These are phyloP conservation scores for Synanthedon vespiformis DNA, from an alignment of 2,888 invertebrate genomes.

Conservation along the genomic window DNA sequence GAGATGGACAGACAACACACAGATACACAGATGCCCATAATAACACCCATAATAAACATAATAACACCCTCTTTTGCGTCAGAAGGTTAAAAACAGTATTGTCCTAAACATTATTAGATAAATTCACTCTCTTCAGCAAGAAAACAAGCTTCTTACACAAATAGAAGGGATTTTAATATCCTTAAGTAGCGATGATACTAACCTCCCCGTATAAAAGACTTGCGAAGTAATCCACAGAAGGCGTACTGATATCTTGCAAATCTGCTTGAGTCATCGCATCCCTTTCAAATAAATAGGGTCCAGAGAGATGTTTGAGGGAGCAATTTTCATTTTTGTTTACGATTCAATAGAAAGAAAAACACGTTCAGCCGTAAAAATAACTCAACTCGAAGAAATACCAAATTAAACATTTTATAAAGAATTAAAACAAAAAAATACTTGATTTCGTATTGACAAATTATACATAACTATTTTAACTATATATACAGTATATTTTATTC, in stretches of 20 bases:
- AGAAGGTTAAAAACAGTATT: not conserved
- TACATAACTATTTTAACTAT: no score
- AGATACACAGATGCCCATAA: no score
- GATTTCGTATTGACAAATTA: no score
- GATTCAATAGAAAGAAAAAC: slow-evolving; percentile 1
- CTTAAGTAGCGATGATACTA: slow-evolving; percentile 68
- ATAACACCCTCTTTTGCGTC: no score
- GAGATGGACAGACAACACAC: no score
- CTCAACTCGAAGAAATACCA: not conserved
- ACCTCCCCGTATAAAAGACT: slow-evolving; percentile 61
- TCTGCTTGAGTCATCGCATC: slow-evolving; percentile 68
- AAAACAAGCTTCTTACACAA: slow-evolving; percentile 66
- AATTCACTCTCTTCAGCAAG: slow-evolving; percentile 43
- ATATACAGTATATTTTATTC: no score
- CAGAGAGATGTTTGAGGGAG: slow-evolving; percentile 29
- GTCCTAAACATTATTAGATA: slow-evolving; percentile 35
- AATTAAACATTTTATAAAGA: not conserved
- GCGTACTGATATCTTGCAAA: slow-evolving; percentile 59
- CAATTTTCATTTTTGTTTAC: slow-evolving; percentile 31
- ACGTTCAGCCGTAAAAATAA: not conserved
- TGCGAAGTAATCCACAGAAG: slow-evolving; percentile 68
- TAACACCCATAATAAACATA: no score
- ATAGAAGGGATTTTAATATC: slow-evolving; percentile 68
- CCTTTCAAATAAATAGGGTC: slow-evolving; percentile 65
- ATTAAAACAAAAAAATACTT: not conserved